phyloP scores from a whole-genome alignment of 35 echinoderm and acorn worm genomes.

The Chiridota heheva region DNA sequence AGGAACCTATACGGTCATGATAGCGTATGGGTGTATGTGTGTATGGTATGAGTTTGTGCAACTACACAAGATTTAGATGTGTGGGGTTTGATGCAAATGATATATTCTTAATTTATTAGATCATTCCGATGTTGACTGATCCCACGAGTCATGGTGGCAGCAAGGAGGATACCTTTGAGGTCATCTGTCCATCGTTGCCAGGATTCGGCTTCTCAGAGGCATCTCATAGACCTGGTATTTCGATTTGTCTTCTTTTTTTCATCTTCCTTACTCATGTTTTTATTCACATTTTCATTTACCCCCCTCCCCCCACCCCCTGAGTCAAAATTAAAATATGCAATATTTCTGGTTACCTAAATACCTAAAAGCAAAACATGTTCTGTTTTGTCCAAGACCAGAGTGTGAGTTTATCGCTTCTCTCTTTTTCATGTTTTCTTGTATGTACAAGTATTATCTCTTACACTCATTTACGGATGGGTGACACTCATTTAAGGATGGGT shows the following conservation, averaged over 20 bases:
- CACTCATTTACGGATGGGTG: no score
- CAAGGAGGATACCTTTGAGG: constrained; percentile 83
- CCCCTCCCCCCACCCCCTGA: neutral
- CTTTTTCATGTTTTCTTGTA: no score
- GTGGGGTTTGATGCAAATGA: constrained; percentile 11
- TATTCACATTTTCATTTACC: neutral
- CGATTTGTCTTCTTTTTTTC: neutral
- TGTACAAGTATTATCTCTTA: no score
- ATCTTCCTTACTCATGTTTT: neutral
- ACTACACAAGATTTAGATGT: neutral
- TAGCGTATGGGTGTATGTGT: no score
- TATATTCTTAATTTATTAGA: constrained; percentile 32
- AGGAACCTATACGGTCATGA: no score
- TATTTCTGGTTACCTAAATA: no score
- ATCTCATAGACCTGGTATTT: constrained; percentile 78
- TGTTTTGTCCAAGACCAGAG: no score
- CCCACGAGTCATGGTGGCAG: constrained; percentile 68
- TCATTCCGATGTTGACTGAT: constrained; percentile 85
- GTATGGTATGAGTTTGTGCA: neutral
- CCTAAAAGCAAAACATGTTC: no score
- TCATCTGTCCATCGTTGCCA: constrained; percentile 83
- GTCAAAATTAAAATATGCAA: no score
- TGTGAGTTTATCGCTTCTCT: no score
- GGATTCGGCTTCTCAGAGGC: constrained; percentile 91
- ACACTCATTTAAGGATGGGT: no score